These are phyloP conservation scores for Rissa tridactyla DNA, from an alignment of 2,113 vertebrate species.

Conservation along the genomic window DNA sequence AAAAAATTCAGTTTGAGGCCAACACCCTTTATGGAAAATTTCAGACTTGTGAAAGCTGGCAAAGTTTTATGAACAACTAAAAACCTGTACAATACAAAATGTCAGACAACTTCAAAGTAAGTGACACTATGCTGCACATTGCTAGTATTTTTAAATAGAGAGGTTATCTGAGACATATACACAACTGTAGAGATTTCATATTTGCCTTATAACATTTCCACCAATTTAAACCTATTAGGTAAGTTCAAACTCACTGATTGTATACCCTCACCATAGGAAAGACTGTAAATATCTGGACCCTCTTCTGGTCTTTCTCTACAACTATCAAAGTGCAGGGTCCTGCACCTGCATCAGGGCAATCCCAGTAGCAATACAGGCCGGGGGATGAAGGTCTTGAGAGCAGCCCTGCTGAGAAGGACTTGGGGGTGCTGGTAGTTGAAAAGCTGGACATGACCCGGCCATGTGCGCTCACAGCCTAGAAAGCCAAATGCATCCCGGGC, in stretches of 20 bases:
- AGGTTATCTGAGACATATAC: not conserved
- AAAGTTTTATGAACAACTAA: not conserved
- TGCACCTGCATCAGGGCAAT: not conserved
- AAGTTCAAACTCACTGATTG: not conserved
- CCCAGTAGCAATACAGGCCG: not conserved
- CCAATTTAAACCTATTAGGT: not conserved
- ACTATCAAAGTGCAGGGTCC: not conserved
- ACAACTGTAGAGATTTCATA: not conserved
- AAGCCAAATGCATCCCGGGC: not conserved
- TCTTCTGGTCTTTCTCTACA: not conserved
- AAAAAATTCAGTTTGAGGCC: not conserved
- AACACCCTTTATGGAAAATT: constrained; percentile 33
- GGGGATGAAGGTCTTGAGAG: not conserved
- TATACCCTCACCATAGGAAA: not conserved
- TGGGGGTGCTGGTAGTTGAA: not conserved
- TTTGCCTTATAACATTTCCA: not conserved
- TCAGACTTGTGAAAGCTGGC: constrained; percentile 27
- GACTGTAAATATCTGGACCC: not conserved
- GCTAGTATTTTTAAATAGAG: not conserved
- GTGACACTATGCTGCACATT: not conserved
- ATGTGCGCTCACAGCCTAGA: not conserved
- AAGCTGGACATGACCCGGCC: not conserved
- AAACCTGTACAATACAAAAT: not conserved
- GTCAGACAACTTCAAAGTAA: not conserved
- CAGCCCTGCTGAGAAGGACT: not conserved